Evolutionary conservation across 2,797 vertebrate genomes (phyloP), one percentile per base, ranked within the genome.

Genomic region (Remorina albescens): DNA sequence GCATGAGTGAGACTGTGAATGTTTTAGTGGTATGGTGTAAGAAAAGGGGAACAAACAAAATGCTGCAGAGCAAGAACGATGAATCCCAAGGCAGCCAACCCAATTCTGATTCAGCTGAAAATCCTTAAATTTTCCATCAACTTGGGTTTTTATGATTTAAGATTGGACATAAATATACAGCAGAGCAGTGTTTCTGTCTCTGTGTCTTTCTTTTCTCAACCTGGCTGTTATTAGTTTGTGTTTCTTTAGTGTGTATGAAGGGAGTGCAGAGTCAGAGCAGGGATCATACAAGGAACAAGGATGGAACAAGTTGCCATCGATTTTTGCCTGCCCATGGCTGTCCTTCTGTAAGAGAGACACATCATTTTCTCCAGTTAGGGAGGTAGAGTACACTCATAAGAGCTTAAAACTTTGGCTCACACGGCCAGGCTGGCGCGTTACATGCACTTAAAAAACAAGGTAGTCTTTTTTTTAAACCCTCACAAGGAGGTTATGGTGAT

Each of bases 401-500:
- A 11, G 10, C n/a, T 11, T 11, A 9, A 21, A 54, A 7, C 21
- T 16, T n/a, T 11, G 25, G n/a, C 32, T 23, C 55, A 15, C 1
- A 37, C 8, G n/a, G 11, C 25, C 37, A 36, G 34, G 8, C n/a
- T 41, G 9, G 44, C 9, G n/a, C 8, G 13, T 37, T 51, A n/a
- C 7, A 1, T 8, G 19, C 32, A 54, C 50, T 34, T 23, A 30
- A 46, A 15, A 23, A 32, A 6, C 21, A 67, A 25, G 10, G 2
- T 46, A 8, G 26, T 5, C 13, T n/a, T n/a, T n/a, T n/a, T 54
- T 58, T n/a, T 36, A 44, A 7, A 67, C 8, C 8, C 11, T 34
- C 13, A 55, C 54, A 28, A 28, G 25, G 71, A 75, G 71, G 67
- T 46, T 44, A 57, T 75, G 77, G 65, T 84, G 83, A 71, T 85